Evolutionary conservation across 2,797 vertebrate genomes (phyloP), one percentile per base, ranked within the genome.

Genomic region (Heliangelus exortis): DNA sequence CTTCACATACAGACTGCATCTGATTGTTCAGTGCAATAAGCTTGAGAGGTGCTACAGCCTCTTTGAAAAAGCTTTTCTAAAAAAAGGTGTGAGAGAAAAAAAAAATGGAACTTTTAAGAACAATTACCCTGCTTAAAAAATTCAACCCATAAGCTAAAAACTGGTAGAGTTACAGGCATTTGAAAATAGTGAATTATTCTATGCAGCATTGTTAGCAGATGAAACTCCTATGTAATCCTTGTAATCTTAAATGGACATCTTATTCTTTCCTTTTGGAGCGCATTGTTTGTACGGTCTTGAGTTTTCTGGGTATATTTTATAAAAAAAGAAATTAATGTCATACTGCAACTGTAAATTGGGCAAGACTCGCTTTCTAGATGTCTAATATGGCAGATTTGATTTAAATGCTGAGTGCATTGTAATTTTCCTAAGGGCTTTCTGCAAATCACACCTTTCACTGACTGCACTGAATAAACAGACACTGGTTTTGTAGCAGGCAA

Each of bases 371-470:
- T 76, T 88, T 79, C 81, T 51, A 66, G 28, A 15, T 78, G 55
- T 33, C 51, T 36, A 23, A 58, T 66, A 29, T 54, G 6, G 45
- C 47, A 72, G 31, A 75, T 79, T 33, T 77, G 85, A 81, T 74
- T 79, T 84, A 79, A 87, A 90, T 81, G 28, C 53, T 74, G 84
- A 85, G 61, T 65, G 68, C 36, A 61, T 65, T 47, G 50, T 91
- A 59, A 79, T 92, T 89, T 91, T 89, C 75, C 47, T 66, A 78
- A 9, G 61, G 28, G 31, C 18, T 73, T 88, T 92, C 59, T 76
- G 73, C 65, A 84, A 69, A 90, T 39, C 82, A 48, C 67, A 50
- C 69, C 78, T 95, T 95, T 92, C 69, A 67, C 71, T 88, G 90
- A 54, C 53, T 89, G 31, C 47, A 15, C 63, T 91, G 88, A 81